Evolutionary conservation across 2,888 invertebrate genomes (phyloP).

Genomic region (Ectemnius lituratus): DNA sequence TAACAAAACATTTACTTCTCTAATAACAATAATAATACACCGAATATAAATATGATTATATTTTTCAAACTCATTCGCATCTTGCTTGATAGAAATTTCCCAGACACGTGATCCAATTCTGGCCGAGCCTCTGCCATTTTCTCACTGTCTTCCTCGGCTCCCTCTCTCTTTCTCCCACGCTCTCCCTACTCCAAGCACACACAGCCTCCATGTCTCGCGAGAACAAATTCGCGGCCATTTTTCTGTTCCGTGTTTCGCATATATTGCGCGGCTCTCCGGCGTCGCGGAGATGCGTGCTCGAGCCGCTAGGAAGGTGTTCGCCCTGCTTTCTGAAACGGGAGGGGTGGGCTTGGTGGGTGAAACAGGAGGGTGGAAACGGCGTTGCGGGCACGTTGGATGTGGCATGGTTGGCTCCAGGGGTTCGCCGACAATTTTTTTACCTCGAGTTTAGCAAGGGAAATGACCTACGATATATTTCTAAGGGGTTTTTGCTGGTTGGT

Average conservation of each 20-base stretch:
- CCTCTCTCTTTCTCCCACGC: constrained; percentile 14
- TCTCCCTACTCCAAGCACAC: constrained; percentile 10
- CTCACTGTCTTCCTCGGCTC: constrained; percentile 5
- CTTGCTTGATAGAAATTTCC: constrained; percentile 44
- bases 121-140: constrained; percentile 14
- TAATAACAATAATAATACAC: too few species aligned
- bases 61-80: constrained; percentile 3
- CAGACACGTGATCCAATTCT: constrained; percentile 34
- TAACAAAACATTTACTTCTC: too few species aligned
- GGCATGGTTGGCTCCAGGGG: constrained; percentile 55
- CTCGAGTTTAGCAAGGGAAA: constrained; percentile 76
- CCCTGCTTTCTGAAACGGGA: constrained; percentile 49
- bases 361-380: constrained; percentile 33
- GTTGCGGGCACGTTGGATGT: constrained; percentile 54
- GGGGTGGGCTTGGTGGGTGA: constrained; percentile 33
- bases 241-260: constrained; percentile 63
- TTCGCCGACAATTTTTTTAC: constrained; percentile 67
- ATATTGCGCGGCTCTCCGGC: constrained; percentile 50
- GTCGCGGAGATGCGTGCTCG: constrained; percentile 55
- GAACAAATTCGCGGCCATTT: constrained; percentile 70
- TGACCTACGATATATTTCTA: constrained; percentile 77
- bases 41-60: too few species aligned
- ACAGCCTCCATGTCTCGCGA: constrained; percentile 34
- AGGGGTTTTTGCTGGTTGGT: constrained; percentile 71
- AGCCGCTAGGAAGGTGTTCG: constrained; percentile 52